Conservation (phyloP, 2,888 invertebrate genomes). For the Papilio elwesi region DNA sequence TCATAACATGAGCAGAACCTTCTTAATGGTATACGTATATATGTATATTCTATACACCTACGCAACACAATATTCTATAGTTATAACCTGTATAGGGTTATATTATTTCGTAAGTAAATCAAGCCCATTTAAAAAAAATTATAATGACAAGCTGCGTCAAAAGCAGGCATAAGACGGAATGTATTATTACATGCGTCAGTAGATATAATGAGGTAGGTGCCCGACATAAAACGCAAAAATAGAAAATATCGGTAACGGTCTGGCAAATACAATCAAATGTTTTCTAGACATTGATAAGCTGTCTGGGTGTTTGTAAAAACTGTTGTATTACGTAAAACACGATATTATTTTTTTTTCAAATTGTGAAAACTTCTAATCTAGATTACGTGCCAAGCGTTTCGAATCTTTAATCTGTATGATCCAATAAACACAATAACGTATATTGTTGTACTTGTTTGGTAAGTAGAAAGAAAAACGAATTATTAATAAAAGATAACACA, state of each 20-base stretch:
- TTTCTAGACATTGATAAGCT: background rate
- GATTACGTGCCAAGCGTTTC: background rate
- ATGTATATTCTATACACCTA: slow-evolving; percentile 11
- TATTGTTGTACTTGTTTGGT: background rate
- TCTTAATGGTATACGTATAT: slow-evolving; percentile 52
- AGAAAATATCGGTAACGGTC: slow-evolving; percentile 17
- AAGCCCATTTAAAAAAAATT: too few relatives aligned
- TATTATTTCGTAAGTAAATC: too few relatives aligned
- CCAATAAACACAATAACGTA: background rate
- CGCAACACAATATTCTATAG: too few relatives aligned
- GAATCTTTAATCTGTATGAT: background rate
- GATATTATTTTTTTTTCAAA: too few relatives aligned
- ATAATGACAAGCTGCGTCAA: background rate
- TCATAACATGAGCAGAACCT: too few relatives aligned
- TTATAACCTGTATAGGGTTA: too few relatives aligned
- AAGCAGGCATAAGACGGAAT: background rate
- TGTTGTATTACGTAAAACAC: background rate
- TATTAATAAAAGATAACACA: background rate
- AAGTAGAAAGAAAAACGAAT: background rate
- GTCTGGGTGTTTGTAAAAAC: background rate
- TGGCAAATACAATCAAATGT: background rate
- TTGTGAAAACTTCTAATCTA: too few relatives aligned
- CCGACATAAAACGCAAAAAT: slow-evolving; percentile 1
- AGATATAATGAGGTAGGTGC: slow-evolving; percentile 40
- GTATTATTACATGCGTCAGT: slow-evolving; percentile 16